Base-by-base conservation (phyloP, 2,888 invertebrate genomes). In the Proisotoma minuta region DNA sequence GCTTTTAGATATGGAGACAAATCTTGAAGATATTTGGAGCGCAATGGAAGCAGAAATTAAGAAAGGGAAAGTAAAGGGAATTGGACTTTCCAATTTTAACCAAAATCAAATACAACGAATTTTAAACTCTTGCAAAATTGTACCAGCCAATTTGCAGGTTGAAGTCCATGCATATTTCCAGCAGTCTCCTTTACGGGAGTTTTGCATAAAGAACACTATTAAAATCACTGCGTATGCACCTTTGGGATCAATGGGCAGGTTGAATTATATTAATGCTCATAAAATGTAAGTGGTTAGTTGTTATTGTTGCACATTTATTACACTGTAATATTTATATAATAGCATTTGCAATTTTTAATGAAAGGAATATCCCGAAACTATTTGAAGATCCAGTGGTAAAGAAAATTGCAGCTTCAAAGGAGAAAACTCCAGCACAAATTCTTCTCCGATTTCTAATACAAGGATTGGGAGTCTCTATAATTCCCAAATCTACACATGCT, bases 21-120 rank as follows among this genome's bases (percentile, higher is more conserved):
- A 91, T 78, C 85, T 86, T 71, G 73, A 85, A 20, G 86, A 85
- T 39, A 80, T 87, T 54, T 93, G 92, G 92, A 83, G 84, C 82
- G 83, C 82, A 68, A 81, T 89, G 81, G 83, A 87, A 74, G 81
- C 83, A 64, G 81, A 87, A 75, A 86, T 87, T 22, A 81, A 84
- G 29, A 79, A 80, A 0, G 91, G 91, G 0, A 81, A 85, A 23
- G 81, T 87, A 0, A 88, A 84, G 75, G 83, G 89, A 15, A 89
- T 94, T 73, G 94, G 94, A 0, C 76, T 94, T 2, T 94, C 92
- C 0, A 94, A 94, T 77, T 86, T 91, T 76, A 92, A 87, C 77
- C 79, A 79, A 39, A 79, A 81, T 20, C 94, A 94, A 79, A 81
- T 93, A 61, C 78, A 81, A 56, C 81, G 85, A 59, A 78, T 93